These are phyloP conservation scores for Plecotus auritus DNA, from an alignment of 2,113 vertebrate genomes.

Conservation along the genomic window DNA sequence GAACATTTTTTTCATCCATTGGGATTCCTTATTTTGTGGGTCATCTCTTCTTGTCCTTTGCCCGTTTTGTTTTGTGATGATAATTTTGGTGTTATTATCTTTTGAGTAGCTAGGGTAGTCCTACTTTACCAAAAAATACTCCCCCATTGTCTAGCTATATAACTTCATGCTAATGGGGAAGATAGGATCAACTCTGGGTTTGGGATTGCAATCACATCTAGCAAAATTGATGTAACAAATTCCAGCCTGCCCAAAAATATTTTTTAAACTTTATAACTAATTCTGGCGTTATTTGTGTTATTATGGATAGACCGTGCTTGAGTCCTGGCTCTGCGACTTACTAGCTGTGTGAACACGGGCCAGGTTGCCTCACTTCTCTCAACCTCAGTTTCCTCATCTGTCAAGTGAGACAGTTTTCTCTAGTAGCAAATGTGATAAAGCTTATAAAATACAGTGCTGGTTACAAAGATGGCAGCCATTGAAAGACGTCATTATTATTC, in stretches of 20 bases:
- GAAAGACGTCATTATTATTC: not conserved
- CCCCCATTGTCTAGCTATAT: not conserved
- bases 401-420: not conserved
- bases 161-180: not conserved
- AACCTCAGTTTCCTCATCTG: not conserved
- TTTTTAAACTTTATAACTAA: not conserved
- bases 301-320: not conserved
- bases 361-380: not conserved
- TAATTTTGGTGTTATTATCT: not conserved
- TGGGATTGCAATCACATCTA: not conserved
- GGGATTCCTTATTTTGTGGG: not conserved
- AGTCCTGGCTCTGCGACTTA: not conserved
- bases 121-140: not conserved
- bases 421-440: not conserved
- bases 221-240: not conserved
- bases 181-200: not conserved
- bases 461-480: not conserved
- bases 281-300: not conserved
- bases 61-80: not conserved
- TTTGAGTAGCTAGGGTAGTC: not conserved
- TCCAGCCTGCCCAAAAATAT: not conserved
- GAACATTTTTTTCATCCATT: not conserved
- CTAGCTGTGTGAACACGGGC: not conserved
- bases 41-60: not conserved
- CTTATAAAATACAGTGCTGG: not conserved